phyloP scores from a whole-genome alignment of 1,140 invertebrate genomes.

The Doryteuthis pealeii region DNA sequence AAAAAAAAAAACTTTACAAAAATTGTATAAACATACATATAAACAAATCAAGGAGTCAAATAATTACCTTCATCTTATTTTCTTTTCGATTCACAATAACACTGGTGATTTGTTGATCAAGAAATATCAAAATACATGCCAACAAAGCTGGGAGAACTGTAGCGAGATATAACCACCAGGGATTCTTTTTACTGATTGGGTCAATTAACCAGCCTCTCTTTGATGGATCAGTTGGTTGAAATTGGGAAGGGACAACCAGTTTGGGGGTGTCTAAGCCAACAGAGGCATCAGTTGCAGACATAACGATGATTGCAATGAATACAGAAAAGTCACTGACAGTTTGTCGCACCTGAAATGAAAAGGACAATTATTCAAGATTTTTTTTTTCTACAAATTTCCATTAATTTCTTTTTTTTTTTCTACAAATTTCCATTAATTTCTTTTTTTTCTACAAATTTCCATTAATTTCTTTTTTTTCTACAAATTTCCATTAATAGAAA shows the following conservation, averaged over 20 bases:
- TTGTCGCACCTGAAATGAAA: constrained; percentile 69
- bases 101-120: constrained; percentile 98
- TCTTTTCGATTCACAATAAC: constrained; percentile 97
- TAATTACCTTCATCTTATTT: constrained; percentile 82
- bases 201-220: constrained; percentile 84
- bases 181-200: constrained; percentile 78
- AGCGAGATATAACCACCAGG: constrained; percentile 79
- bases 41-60: too few relatives aligned
- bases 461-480: too few relatives aligned
- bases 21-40: too few relatives aligned
- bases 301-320: constrained; percentile 91
- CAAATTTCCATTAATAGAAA: too few relatives aligned
- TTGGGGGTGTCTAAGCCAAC: constrained; percentile 91
- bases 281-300: constrained; percentile 82
- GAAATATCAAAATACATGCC: constrained; percentile 95
- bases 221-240: constrained; percentile 65
- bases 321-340: constrained; percentile 97
- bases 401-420: too few relatives aligned
- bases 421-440: too few relatives aligned
- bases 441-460: too few relatives aligned
- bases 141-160: constrained; percentile 87
- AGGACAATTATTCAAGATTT: constrained; percentile 3
- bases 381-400: too few relatives aligned
- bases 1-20: too few relatives aligned
- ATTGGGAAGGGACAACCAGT: constrained; percentile 74